phyloP scores from a whole-genome alignment of 2,113 vertebrate species.

The Caranx ignobilis region DNA sequence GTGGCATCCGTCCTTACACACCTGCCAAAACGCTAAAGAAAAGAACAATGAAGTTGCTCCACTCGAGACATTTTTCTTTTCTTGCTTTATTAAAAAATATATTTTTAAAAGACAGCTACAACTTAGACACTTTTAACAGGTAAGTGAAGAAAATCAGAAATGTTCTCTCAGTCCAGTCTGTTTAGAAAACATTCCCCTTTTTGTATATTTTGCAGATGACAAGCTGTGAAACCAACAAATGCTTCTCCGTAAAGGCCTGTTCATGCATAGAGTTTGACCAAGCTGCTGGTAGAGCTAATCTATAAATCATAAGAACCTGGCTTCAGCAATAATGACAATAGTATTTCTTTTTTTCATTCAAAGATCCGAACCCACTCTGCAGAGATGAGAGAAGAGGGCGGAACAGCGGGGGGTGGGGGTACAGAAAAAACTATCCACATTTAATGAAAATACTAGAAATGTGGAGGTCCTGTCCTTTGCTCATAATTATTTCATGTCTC shows the following conservation, averaged over 20 bases:
- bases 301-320: conserved; percentile 36
- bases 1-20: conserved; percentile 58
- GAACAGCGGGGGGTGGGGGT: neutral
- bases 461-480: conserved; percentile 58
- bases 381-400: conserved; percentile 23
- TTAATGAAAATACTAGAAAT: conserved; percentile 74
- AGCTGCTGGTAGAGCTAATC: conserved; percentile 11
- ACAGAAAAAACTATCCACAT: conserved; percentile 46
- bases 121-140: neutral
- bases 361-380: conserved; percentile 27
- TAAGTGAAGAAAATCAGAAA: neutral
- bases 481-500: conserved; percentile 76
- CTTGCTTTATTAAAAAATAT: neutral
- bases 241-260: neutral
- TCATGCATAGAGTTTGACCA: neutral
- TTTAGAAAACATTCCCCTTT: neutral
- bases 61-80: conserved; percentile 12
- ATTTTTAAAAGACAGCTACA: neutral
- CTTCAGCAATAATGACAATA: conserved; percentile 16
- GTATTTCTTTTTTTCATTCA: conserved; percentile 31
- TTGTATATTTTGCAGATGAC: neutral
- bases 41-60: conserved; percentile 35
- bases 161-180: neutral
- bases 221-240: neutral
- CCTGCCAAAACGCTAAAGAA: conserved; percentile 53